Conservation (phyloP, 2,113 vertebrate species). For the Ornithorhynchus anatinus region DNA sequence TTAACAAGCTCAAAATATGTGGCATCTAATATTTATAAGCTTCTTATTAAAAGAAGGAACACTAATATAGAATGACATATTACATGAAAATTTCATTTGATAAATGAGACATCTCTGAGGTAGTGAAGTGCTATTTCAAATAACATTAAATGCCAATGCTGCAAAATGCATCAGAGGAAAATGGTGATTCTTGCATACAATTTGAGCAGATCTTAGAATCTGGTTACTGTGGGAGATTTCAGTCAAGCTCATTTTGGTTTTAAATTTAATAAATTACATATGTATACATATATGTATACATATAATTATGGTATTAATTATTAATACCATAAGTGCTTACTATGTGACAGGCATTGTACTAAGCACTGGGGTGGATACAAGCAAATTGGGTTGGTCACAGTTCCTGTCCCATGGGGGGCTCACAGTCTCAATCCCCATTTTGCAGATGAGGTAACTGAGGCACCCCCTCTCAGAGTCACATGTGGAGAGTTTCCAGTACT, state of each 20-base stretch:
- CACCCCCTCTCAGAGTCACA: too few species aligned
- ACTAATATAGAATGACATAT: background rate
- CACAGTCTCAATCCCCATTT: too few species aligned
- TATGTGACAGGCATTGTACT: too few species aligned
- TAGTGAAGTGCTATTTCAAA: conserved; percentile 11
- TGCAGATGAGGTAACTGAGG: too few species aligned
- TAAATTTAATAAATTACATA: too few species aligned
- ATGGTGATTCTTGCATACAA: background rate
- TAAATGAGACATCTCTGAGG: background rate
- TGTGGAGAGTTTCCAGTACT: too few species aligned
- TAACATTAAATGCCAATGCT: background rate
- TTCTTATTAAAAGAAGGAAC: conserved; percentile 9
- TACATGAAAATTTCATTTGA: background rate
- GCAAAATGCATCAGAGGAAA: background rate
- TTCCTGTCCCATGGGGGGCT: too few species aligned
- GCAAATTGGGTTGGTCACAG: too few species aligned
- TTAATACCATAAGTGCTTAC: too few species aligned
- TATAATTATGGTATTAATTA: too few species aligned
- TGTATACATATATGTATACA: too few species aligned
- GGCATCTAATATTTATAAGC: background rate
- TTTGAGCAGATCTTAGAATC: background rate
- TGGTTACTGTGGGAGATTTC: background rate
- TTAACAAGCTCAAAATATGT: conserved; percentile 6
- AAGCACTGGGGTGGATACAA: too few species aligned
- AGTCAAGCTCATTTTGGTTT: background rate